Percentiles rank a stretch among this genome's conserved stretches.
Evolutionary conservation across 2,888 invertebrate species (phyloP).

Genomic region (Physocephala rufipes): DNA sequence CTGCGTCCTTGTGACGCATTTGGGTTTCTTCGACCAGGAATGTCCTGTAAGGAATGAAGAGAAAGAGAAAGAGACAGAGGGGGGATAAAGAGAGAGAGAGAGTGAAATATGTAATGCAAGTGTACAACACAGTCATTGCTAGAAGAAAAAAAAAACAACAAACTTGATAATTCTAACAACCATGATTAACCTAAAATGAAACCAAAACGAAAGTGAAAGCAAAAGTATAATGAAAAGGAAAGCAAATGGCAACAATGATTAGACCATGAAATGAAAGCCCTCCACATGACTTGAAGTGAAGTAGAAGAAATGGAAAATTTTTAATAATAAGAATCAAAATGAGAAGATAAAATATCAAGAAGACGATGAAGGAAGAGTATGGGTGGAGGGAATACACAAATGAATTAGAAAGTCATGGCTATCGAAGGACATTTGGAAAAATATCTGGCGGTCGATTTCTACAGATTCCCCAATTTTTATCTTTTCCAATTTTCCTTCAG

Average conservation of each 20-base stretch:
- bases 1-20: constrained; percentile 5
- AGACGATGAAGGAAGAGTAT: not conserved
- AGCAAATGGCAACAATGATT: not conserved
- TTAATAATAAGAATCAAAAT: not conserved
- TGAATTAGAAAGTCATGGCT: not conserved
- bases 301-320: not conserved
- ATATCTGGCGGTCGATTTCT: not conserved
- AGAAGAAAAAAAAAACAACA: not conserved
- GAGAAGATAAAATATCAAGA: not conserved
- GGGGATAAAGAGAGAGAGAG: not conserved
- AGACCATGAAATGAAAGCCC: not conserved
- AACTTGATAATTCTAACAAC: not conserved
- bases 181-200: not conserved
- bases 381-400: not conserved
- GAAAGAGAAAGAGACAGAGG: constrained; percentile 25
- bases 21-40: constrained; percentile 9
- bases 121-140: not conserved
- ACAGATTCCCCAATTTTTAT: not conserved
- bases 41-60: constrained; percentile 10
- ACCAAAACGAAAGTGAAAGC: constrained; percentile 13
- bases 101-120: not conserved
- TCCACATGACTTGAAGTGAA: not conserved
- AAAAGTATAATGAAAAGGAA: constrained; percentile 14
- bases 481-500: not conserved
- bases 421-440: constrained; percentile 4